Conservation (phyloP, 2,113 vertebrate species). For the Bubo scandiacus region DNA sequence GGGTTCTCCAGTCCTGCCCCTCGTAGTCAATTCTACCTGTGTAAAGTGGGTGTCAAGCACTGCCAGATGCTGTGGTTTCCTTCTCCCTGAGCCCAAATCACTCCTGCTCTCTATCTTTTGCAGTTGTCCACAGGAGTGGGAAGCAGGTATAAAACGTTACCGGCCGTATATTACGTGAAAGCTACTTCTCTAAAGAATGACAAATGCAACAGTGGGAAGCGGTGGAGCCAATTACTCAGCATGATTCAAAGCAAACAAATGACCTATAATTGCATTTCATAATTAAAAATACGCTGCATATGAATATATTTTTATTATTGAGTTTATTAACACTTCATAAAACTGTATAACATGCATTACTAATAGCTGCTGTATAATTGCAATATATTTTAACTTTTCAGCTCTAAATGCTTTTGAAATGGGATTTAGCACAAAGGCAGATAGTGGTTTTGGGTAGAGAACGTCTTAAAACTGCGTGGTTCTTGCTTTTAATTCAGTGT, state of each 20-base stretch:
- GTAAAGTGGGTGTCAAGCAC: neutral
- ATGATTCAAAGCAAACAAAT: neutral
- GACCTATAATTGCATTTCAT: neutral
- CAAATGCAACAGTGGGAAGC: neutral
- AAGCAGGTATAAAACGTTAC: neutral
- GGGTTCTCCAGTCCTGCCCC: neutral
- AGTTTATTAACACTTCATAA: neutral
- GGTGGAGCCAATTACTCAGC: neutral
- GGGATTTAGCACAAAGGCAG: neutral
- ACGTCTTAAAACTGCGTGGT: fast-evolving
- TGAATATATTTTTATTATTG: neutral
- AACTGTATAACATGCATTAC: neutral
- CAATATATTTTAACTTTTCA: neutral
- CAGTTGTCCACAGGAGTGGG: neutral
- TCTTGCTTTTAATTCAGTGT: neutral
- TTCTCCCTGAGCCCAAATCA: neutral
- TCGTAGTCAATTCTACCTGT: neutral
- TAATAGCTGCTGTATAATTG: neutral
- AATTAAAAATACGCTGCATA: neutral
- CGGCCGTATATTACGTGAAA: fast-evolving
- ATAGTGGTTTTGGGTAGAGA: neutral
- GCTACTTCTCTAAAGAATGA: neutral
- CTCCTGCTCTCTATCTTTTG: neutral
- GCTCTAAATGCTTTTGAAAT: neutral
- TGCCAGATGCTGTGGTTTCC: neutral